Evolutionary conservation across 2,888 invertebrate species (phyloP).

Genomic region (Dynastes hyllus): DNA sequence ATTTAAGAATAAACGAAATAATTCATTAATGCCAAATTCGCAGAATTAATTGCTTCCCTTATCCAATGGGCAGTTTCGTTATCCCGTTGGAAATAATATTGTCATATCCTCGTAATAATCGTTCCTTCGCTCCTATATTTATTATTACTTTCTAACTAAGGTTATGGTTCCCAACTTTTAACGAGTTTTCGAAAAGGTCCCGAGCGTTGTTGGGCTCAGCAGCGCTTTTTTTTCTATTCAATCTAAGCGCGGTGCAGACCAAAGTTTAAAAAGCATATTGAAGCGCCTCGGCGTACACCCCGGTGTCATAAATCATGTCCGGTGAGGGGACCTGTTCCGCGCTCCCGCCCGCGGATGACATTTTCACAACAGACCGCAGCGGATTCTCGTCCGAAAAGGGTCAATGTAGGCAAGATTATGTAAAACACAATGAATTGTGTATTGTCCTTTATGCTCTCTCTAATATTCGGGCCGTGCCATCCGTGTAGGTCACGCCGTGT

Average conservation of each 20-base stretch:
- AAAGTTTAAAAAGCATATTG: slow-evolving; percentile 18
- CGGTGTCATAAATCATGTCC: slow-evolving; percentile 25
- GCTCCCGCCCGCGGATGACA: slow-evolving; percentile 26
- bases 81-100: too few species aligned
- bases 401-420: slow-evolving; percentile 41
- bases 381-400: slow-evolving; percentile 21
- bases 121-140: not conserved
- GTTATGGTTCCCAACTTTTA: not conserved
- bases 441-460: slow-evolving; percentile 23
- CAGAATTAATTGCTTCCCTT: too few species aligned
- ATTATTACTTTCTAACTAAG: not conserved
- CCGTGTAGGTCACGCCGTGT: slow-evolving; percentile 25
- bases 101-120: too few species aligned
- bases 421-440: slow-evolving; percentile 39
- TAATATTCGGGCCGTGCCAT: slow-evolving; percentile 5
- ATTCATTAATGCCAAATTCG: too few species aligned
- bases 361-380: slow-evolving; percentile 38
- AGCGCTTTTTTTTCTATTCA: not conserved
- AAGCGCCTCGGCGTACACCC: not conserved
- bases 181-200: not conserved
- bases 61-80: too few species aligned
- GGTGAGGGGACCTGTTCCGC: not conserved
- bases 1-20: too few species aligned
- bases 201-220: not conserved
- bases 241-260: not conserved